Percentiles rank a stretch among this genome's conserved stretches.
phyloP scores from a whole-genome alignment of 2,113 vertebrate genomes.

The Calidris pygmaea region DNA sequence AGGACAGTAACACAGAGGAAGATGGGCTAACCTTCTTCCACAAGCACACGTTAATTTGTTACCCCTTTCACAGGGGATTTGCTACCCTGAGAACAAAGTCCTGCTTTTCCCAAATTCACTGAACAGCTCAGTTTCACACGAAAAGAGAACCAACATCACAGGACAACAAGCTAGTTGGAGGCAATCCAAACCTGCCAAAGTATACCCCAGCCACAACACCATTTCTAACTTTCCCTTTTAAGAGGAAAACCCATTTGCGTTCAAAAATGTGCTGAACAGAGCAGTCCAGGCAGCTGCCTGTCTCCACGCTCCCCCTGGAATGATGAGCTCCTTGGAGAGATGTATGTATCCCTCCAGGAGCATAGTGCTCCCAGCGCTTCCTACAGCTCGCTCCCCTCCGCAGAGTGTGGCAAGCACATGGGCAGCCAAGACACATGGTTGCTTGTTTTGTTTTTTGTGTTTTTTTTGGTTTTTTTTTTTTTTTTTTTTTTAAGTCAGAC shows the following conservation, averaged over 20 bases:
- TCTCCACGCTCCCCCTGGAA: background rate
- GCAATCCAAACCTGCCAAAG: background rate
- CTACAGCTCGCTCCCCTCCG: background rate
- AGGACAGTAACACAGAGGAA: background rate
- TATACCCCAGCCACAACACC: fast-evolving
- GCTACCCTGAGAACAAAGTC: background rate
- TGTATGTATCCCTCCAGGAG: background rate
- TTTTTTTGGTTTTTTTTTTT: no score
- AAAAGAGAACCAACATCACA: background rate
- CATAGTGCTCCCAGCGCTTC: background rate
- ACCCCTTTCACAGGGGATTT: background rate
- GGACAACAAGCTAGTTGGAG: background rate
- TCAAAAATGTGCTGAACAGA: background rate
- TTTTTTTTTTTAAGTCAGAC: background rate
- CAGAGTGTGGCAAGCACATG: fast-evolving
- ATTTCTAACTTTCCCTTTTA: background rate
- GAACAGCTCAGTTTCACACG: background rate
- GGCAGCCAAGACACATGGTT: background rate
- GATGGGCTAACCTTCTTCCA: background rate
- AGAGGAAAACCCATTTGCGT: background rate
- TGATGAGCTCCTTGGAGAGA: fast-evolving
- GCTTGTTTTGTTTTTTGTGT: background rate
- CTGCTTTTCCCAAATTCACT: background rate
- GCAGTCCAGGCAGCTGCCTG: background rate
- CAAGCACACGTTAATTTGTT: background rate